Percentiles rank a stretch among this genome's conserved stretches.
Conservation (phyloP, 1,140 invertebrate genomes). For the Orius laevigatus region DNA sequence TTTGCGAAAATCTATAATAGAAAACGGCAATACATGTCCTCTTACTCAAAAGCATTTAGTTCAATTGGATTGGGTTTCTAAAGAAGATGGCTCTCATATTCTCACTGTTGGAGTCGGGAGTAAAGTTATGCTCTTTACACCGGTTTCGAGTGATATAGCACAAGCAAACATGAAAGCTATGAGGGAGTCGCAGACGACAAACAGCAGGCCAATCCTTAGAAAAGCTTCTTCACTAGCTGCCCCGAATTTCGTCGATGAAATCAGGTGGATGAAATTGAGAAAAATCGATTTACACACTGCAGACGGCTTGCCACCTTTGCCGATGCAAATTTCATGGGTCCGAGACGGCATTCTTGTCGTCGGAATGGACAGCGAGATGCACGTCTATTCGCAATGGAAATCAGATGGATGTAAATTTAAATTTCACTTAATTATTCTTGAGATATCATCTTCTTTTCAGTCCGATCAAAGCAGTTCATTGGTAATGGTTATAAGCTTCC, state of each 20-base stretch:
- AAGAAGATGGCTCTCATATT: constrained; percentile 96
- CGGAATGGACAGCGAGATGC: constrained; percentile 99
- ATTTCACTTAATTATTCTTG: neutral
- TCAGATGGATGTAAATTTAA: constrained; percentile 33
- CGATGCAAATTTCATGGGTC: constrained; percentile 98
- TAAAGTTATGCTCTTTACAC: constrained; percentile 69
- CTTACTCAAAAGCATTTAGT: constrained; percentile 72
- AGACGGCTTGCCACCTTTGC: constrained; percentile 86
- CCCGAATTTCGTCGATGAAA: constrained; percentile 68
- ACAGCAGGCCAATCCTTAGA: constrained; percentile 55
- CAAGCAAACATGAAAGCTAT: constrained; percentile 78
- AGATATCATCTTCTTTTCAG: constrained; percentile 4
- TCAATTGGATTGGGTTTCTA: constrained; percentile 96
- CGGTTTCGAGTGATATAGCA: constrained; percentile 74
- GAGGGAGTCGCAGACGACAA: constrained; percentile 63
- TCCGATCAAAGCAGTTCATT: constrained; percentile 13
- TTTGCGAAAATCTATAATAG: constrained; percentile 70
- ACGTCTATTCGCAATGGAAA: constrained; percentile 97
- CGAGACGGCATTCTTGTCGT: constrained; percentile 93
- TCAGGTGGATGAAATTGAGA: constrained; percentile 89
- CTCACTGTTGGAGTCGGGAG: constrained; percentile 91
- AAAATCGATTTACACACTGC: constrained; percentile 84
- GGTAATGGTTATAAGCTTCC: constrained; percentile 17
- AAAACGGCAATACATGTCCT: constrained; percentile 78
- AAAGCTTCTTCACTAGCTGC: constrained; percentile 75